phyloP scores from a whole-genome alignment of 1,140 invertebrate species.

The Papilio dardanus region DNA sequence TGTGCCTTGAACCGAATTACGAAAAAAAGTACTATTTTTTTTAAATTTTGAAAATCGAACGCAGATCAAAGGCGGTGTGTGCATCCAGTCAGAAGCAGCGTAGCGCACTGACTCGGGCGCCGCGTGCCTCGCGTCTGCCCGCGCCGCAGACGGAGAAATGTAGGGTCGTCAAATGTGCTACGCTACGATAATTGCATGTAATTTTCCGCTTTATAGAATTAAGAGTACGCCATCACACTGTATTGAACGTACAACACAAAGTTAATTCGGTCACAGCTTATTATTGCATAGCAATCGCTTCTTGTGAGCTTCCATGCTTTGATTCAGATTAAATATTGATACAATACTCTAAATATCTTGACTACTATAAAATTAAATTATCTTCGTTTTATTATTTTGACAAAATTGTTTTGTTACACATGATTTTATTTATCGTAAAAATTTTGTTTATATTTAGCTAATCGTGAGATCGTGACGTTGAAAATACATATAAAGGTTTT shows the following conservation, averaged over 20 bases:
- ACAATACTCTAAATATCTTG: background rate
- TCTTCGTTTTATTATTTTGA: background rate
- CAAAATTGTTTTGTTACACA: background rate
- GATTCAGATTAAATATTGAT: background rate
- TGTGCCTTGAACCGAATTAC: constrained; percentile 49
- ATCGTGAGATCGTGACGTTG: no score
- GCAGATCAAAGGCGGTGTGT: constrained; percentile 58
- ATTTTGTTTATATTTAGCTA: background rate
- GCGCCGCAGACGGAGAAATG: constrained; percentile 63
- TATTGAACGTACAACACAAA: background rate
- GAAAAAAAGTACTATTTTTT: constrained; percentile 46
- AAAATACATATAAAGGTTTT: no score
- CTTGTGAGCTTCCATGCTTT: background rate
- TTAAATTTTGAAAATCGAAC: constrained; percentile 50
- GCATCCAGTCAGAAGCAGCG: constrained; percentile 63
- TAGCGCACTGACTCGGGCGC: constrained; percentile 68
- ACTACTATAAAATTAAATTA: background rate
- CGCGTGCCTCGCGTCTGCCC: constrained; percentile 50
- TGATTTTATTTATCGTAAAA: background rate
- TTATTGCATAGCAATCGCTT: background rate
- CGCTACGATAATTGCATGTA: constrained; percentile 51
- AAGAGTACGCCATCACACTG: constrained; percentile 47
- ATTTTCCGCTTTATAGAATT: constrained; percentile 73
- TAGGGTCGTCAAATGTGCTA: constrained; percentile 68
- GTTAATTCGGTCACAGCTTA: background rate